phyloP scores from a whole-genome alignment of 2,113 vertebrate genomes.

The Poecile atricapillus region DNA sequence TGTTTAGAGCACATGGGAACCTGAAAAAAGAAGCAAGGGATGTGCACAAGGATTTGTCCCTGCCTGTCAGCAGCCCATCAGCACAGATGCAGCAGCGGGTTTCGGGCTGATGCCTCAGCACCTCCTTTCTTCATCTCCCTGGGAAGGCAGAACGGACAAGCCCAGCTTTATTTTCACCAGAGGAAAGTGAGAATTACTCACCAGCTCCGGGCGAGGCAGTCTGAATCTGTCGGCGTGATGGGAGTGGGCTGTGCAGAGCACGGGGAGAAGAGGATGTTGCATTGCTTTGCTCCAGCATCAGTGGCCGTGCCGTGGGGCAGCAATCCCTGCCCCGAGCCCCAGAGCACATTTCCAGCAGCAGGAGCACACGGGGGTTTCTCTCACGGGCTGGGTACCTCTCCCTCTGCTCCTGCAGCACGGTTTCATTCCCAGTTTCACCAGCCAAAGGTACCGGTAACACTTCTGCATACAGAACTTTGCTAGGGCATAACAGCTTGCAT shows the following conservation, averaged over 20 bases:
- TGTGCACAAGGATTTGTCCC: neutral
- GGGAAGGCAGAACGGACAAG: neutral
- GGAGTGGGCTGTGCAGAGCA: neutral
- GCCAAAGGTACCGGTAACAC: neutral
- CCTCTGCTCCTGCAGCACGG: neutral
- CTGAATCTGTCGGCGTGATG: neutral
- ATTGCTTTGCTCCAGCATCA: neutral
- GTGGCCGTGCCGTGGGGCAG: fast-evolving
- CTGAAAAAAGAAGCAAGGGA: neutral
- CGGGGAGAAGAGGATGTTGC: neutral
- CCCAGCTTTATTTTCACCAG: slow-evolving; percentile 20
- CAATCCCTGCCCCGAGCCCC: neutral
- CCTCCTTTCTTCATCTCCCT: neutral
- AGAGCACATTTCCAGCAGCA: neutral
- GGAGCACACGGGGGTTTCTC: neutral
- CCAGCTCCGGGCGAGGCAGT: neutral
- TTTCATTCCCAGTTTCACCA: neutral
- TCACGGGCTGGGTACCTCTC: fast-evolving
- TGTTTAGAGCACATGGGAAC: neutral
- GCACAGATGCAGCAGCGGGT: neutral
- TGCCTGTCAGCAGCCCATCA: neutral
- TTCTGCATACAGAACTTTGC: neutral
- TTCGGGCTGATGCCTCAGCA: neutral
- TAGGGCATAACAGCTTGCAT: neutral
- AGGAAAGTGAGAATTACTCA: slow-evolving; percentile 36